Evolutionary conservation across 2,888 invertebrate species (phyloP).

Genomic region (Steinernema scapterisci): DNA sequence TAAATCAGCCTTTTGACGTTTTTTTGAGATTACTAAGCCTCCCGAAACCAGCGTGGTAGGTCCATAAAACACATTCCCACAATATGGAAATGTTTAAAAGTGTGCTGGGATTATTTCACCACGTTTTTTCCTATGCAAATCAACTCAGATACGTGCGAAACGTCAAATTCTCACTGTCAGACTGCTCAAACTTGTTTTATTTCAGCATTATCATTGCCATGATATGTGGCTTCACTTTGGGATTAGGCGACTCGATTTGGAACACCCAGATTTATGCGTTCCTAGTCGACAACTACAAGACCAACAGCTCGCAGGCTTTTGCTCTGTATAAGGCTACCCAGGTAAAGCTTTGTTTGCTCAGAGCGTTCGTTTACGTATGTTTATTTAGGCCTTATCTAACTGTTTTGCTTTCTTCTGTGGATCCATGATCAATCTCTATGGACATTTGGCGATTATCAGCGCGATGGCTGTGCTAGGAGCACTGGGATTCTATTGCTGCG

Average conservation of each 20-base stretch:
- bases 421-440: slow-evolving; percentile 67
- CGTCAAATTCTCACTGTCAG: neutral
- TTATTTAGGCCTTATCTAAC: slow-evolving; percentile 69
- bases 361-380: too few species aligned
- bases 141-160: neutral
- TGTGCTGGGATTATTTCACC: neutral
- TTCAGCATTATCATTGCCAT: slow-evolving; percentile 44
- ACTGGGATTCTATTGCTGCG: slow-evolving; percentile 64
- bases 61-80: neutral
- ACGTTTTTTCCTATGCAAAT: neutral
- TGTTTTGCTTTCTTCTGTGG: slow-evolving; percentile 70
- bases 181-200: neutral
- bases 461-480: slow-evolving; percentile 70
- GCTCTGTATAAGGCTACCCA: slow-evolving; percentile 95
- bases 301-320: slow-evolving; percentile 86
- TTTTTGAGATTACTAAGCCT: too few species aligned
- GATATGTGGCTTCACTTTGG: slow-evolving; percentile 46
- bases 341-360: slow-evolving; percentile 68
- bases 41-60: too few species aligned
- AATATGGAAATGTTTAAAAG: neutral
- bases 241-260: slow-evolving; percentile 47
- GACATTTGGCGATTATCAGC: slow-evolving; percentile 69
- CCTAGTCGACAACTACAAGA: slow-evolving; percentile 83
- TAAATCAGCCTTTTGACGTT: too few species aligned
- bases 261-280: slow-evolving; percentile 76